Base-by-base conservation (phyloP, 2,797 vertebrate species). In the Xenentodon cancila region DNA sequence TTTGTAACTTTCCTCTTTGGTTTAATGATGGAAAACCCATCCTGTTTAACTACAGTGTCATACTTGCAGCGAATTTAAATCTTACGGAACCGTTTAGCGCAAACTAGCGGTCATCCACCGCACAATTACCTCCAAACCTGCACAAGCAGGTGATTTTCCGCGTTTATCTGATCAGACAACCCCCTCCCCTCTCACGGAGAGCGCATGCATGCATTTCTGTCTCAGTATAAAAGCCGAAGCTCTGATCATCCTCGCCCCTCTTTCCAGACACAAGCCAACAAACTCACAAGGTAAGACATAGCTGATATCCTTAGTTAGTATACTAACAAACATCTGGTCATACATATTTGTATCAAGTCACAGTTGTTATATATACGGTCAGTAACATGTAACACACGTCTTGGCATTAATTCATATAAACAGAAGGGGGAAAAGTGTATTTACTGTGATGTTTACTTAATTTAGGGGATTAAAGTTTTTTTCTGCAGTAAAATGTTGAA, bases 181-280 rank as follows among this genome's bases (percentile, higher is more conserved):
- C 19, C 19, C 17, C 44, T n/a, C 6, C 43, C n/a, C 18, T 18
- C 17, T 9, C 17, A 16, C 43, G 8, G 17, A n/a, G 17, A 18
- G 44, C 44, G 58, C 43, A 18, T 46, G 18, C 43, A 51, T 52
- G 19, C 58, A 30, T 48, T 48, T 12, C 43, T 46, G 43, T 59
- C 43, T 27, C 16, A 44, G 34, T 59, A 73, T 73, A 73, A 68
- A 73, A 59, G 71, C 58, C n/a, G 7, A 9, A 9, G 18, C 44
- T 45, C 20, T 73, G 43, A 25, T 53, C 18, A 46, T 7, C 25
- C n/a, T 43, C 48, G 27, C 53, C 49, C 48, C 25, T 62, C 20
- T 67, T 48, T 30, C 42, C 48, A 73, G 48, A 48, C 43, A 62
- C 43, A 73, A 3, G 17, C 63, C 42, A 57, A 52, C 22, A 60